These are phyloP conservation scores for Drosophila lacteicornis DNA, from an alignment of 1,140 invertebrate genomes.

Conservation along the genomic window DNA sequence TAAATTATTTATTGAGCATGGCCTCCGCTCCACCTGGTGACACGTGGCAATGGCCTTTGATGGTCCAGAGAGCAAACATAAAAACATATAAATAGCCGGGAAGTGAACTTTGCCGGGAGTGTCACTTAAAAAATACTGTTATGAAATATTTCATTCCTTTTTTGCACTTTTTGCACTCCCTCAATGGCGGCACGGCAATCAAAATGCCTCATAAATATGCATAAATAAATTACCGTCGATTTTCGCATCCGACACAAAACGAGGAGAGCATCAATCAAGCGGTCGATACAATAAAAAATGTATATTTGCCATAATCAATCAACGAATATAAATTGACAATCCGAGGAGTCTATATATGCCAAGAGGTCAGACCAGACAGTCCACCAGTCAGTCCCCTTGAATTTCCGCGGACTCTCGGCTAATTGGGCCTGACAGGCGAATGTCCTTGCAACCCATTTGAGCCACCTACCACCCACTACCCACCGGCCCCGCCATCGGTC, in stretches of 20 bases:
- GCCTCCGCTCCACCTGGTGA: constrained; percentile 12
- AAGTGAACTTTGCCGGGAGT: constrained; percentile 16
- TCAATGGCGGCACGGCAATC: constrained; percentile 19
- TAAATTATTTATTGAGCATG: constrained; percentile 69
- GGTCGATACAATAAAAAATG: constrained; percentile 43
- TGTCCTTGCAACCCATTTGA: constrained; percentile 15
- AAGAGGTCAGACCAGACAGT: constrained; percentile 35
- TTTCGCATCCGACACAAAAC: constrained; percentile 16
- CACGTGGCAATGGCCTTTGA: constrained; percentile 55
- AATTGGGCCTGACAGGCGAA: constrained; percentile 42
- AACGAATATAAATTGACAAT: constrained; percentile 41
- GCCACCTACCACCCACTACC: neutral
- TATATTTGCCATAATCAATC: constrained; percentile 57
- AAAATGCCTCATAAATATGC: constrained; percentile 45
- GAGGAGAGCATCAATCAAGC: constrained; percentile 43
- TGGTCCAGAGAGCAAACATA: constrained; percentile 6
- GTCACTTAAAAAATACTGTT: constrained; percentile 18
- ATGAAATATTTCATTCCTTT: constrained; percentile 16
- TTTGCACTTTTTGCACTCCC: constrained; percentile 25
- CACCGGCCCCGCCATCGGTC: neutral
- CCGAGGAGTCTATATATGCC: constrained; percentile 31
- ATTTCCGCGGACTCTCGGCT: constrained; percentile 12
- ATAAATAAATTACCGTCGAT: constrained; percentile 44
- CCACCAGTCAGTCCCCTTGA: neutral
- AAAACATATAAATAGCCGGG: neutral